Evolutionary conservation across 1,140 invertebrate genomes (phyloP).

Genomic region (Drosophila seguyi): DNA sequence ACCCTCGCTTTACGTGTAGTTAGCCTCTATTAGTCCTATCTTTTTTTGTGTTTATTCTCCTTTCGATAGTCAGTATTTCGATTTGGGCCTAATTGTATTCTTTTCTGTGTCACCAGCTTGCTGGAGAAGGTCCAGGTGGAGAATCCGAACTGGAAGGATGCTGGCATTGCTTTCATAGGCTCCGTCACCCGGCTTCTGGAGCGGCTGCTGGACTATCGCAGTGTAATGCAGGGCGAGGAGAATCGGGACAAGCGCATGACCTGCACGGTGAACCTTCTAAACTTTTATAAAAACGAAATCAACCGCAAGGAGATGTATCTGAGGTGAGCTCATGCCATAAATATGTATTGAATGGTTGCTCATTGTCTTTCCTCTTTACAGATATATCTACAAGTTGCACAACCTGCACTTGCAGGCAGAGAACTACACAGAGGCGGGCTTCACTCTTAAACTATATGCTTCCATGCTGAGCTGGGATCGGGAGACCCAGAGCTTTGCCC

Average conservation of each 20-base stretch:
- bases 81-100: neutral
- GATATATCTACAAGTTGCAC: conserved; percentile 98
- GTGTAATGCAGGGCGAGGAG: conserved; percentile 96
- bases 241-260: conserved; percentile 98
- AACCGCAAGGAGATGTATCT: conserved; percentile 98
- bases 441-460: conserved; percentile 97
- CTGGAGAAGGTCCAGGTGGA: conserved; percentile 94
- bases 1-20: conserved; percentile 36
- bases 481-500: conserved; percentile 87
- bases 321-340: conserved; percentile 82
- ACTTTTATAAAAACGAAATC: conserved; percentile 98
- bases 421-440: conserved; percentile 98
- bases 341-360: neutral
- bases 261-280: conserved; percentile 98
- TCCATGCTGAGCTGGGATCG: conserved; percentile 95
- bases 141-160: conserved; percentile 95
- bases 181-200: conserved; percentile 96
- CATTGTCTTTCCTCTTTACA: conserved; percentile 1
- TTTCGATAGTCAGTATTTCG: neutral
- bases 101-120: conserved; percentile 87
- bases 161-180: conserved; percentile 95
- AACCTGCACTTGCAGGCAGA: conserved; percentile 96
- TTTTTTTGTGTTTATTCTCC: conserved; percentile 4
- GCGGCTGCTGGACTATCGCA: conserved; percentile 95
- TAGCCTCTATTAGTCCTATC: conserved; percentile 2